These are phyloP conservation scores for Volucella bombylans DNA, from an alignment of 2,888 invertebrate species.

Conservation along the genomic window DNA sequence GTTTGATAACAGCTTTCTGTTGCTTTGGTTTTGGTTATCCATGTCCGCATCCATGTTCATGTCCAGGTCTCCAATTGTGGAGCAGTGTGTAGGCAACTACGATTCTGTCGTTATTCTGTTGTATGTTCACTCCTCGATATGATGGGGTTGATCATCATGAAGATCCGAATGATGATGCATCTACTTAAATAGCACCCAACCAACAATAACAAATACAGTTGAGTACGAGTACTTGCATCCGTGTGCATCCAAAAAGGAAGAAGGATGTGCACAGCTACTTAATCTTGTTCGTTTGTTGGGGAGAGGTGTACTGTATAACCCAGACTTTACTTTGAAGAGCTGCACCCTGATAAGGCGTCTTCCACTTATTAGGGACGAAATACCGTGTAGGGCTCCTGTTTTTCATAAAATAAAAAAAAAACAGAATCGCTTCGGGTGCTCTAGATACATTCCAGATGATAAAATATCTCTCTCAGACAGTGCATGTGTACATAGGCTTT, in stretches of 20 bases:
- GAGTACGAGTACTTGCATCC: neutral
- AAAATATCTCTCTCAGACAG: constrained; percentile 77
- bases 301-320: no score
- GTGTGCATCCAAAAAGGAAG: neutral
- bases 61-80: constrained; percentile 41
- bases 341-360: constrained; percentile 53
- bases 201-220: neutral
- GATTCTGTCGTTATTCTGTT: constrained; percentile 17
- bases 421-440: constrained; percentile 80
- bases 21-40: neutral
- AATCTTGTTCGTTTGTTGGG: constrained; percentile 53
- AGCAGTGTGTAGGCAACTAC: constrained; percentile 41
- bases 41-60: neutral
- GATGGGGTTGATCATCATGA: constrained; percentile 44
- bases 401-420: no score
- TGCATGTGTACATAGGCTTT: constrained; percentile 38
- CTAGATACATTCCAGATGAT: constrained; percentile 82
- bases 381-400: constrained; percentile 41
- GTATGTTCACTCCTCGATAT: constrained; percentile 18
- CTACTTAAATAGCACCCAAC: constrained; percentile 32
- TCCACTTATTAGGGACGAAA: constrained; percentile 52
- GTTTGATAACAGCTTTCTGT: constrained; percentile 63
- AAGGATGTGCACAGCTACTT: constrained; percentile 20
- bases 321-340: constrained; percentile 36
- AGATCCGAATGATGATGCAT: constrained; percentile 58